phyloP scores from a whole-genome alignment of 2,888 invertebrate genomes.

The Orchestes rusci region DNA sequence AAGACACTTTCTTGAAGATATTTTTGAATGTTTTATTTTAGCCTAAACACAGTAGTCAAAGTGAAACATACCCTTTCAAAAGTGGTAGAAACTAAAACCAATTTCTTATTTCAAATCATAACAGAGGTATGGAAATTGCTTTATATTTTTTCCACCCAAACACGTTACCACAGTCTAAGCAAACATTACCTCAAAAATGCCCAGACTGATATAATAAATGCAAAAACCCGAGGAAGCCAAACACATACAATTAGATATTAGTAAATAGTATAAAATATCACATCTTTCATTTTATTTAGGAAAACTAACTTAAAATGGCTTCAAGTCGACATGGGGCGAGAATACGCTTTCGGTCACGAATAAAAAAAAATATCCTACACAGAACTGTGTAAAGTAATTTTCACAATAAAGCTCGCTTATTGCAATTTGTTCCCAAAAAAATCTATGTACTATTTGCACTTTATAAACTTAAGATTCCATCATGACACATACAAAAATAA shows the following conservation, averaged over 20 bases:
- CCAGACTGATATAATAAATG: constrained; percentile 32
- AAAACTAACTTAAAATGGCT: constrained; percentile 38
- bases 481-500: constrained; percentile 32
- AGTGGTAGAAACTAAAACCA: too few species aligned
- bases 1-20: too few species aligned
- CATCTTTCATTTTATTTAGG: constrained; percentile 41
- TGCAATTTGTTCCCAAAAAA: constrained; percentile 21
- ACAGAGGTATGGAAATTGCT: too few species aligned
- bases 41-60: too few species aligned
- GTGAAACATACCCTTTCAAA: too few species aligned
- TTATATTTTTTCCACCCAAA: too few species aligned
- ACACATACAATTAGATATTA: constrained; percentile 38
- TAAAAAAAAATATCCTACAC: neutral
- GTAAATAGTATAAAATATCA: constrained; percentile 46
- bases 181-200: too few species aligned
- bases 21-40: too few species aligned
- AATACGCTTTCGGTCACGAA: neutral
- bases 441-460: constrained; percentile 8
- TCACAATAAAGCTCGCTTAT: constrained; percentile 18
- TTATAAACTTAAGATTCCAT: too few species aligned
- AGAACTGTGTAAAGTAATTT: constrained; percentile 3
- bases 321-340: too few species aligned
- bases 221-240: constrained; percentile 39
- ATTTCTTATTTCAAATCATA: too few species aligned
- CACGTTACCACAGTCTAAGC: too few species aligned